These are phyloP conservation scores for Xanthia icteritia DNA, from an alignment of 2,888 invertebrate species.

Conservation along the genomic window DNA sequence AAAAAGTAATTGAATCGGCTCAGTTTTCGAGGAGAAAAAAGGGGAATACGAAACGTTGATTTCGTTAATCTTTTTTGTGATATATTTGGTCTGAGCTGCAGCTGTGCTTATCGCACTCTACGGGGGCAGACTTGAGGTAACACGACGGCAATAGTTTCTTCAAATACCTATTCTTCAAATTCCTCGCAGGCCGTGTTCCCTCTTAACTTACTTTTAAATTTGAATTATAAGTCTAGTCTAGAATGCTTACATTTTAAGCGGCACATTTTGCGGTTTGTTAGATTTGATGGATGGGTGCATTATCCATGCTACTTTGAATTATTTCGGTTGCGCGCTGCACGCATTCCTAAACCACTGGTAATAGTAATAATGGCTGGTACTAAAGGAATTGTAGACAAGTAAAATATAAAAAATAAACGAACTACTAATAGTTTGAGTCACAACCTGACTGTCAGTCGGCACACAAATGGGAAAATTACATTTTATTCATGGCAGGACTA, in stretches of 20 bases:
- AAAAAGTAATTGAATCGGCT: no score
- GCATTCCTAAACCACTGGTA: slow-evolving; percentile 19
- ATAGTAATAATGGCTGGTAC: slow-evolving; percentile 2
- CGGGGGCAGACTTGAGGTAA: no score
- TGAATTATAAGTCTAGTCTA: slow-evolving; percentile 6
- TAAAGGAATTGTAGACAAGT: slow-evolving; percentile 6
- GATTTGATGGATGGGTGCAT: slow-evolving; percentile 36
- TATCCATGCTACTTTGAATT: slow-evolving; percentile 25
- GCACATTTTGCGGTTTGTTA: no score
- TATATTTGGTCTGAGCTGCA: no score
- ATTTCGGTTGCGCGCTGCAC: slow-evolving; percentile 38
- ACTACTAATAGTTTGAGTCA: background rate
- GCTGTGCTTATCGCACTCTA: no score
- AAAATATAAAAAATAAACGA: slow-evolving; percentile 27
- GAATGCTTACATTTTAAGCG: background rate
- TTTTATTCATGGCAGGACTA: background rate
- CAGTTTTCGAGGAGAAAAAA: no score
- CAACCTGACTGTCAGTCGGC: background rate
- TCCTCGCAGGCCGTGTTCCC: no score
- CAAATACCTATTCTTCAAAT: no score
- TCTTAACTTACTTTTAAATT: no score
- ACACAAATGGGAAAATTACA: background rate
- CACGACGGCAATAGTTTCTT: no score
- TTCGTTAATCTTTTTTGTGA: no score
- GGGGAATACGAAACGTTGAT: no score